phyloP scores from a whole-genome alignment of 2,113 vertebrate genomes.

The Micronycteris hirsuta region DNA sequence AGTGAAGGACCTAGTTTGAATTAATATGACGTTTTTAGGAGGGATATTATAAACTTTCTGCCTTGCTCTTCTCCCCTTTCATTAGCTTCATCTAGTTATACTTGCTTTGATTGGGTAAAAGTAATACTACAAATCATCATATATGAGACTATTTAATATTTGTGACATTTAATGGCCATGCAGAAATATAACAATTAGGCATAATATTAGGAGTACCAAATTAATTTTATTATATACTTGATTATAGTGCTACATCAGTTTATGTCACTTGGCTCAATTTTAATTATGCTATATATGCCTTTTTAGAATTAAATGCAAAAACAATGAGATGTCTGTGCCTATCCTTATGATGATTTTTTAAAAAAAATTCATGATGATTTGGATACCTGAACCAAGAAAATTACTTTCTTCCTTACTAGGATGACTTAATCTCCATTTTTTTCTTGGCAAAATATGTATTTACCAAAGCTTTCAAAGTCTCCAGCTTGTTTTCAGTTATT shows the following conservation, averaged over 20 bases:
- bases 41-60: background rate
- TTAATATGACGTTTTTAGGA: background rate
- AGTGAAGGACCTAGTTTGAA: background rate
- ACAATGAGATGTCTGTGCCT: background rate
- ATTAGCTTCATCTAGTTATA: background rate
- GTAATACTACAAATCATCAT: background rate
- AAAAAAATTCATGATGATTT: background rate
- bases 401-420: background rate
- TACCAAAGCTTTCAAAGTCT: background rate
- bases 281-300: background rate
- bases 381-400: background rate
- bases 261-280: background rate
- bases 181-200: background rate
- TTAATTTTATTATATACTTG: slow-evolving; percentile 1
- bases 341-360: background rate
- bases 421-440: background rate
- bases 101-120: background rate
- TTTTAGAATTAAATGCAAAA: background rate
- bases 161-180: background rate
- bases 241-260: background rate
- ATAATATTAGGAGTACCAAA: background rate
- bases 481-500: background rate
- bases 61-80: background rate
- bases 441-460: background rate
- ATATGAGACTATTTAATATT: background rate